These are phyloP conservation scores for Falco naumanni DNA, from an alignment of 2,797 vertebrate genomes.

Conservation along the genomic window DNA sequence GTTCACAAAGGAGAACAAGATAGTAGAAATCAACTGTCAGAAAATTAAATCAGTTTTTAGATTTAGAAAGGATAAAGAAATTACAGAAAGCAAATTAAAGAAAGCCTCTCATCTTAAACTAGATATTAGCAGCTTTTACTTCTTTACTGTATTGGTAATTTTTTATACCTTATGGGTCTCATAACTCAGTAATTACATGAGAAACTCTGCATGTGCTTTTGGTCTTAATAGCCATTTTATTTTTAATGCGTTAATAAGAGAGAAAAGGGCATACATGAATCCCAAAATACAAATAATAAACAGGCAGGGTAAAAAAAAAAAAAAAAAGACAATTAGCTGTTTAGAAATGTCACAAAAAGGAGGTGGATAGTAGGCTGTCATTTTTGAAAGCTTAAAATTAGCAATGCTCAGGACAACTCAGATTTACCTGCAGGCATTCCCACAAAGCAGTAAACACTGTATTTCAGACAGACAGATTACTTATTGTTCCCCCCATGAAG, in stretches of 20 bases:
- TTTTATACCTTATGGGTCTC: not conserved
- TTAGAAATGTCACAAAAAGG: not conserved
- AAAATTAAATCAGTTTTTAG: not conserved
- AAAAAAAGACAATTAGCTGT: rapidly evolving
- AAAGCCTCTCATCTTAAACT: not conserved
- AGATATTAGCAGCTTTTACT: not conserved
- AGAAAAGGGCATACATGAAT: not conserved
- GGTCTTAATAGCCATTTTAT: not conserved
- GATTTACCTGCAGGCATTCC: not conserved
- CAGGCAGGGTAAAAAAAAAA: not conserved
- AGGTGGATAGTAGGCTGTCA: not conserved
- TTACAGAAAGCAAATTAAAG: not conserved
- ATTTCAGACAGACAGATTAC: not conserved
- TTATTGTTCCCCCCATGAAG: not conserved
- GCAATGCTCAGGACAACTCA: not conserved
- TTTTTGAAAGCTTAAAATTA: not conserved
- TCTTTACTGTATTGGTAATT: not conserved
- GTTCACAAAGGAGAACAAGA: not conserved
- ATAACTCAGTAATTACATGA: not conserved
- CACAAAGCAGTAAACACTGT: not conserved
- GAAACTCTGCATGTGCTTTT: not conserved
- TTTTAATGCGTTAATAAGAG: not conserved
- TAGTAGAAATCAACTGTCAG: not conserved
- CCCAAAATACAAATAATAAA: not conserved
- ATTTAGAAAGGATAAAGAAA: not conserved